phyloP scores from a whole-genome alignment of 1,140 invertebrate genomes.

The Galleria mellonella region DNA sequence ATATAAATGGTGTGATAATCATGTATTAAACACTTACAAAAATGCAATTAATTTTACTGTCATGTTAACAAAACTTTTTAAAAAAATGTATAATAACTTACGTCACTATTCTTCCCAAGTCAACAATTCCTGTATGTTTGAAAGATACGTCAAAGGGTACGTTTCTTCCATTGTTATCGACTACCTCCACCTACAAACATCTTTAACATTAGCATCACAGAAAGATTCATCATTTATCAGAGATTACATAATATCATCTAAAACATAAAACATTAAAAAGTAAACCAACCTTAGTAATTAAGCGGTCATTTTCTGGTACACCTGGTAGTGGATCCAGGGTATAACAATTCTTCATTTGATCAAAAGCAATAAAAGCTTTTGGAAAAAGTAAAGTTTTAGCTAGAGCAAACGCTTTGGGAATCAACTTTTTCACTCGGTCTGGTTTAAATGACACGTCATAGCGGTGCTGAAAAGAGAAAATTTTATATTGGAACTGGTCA shows the following conservation, averaged over 20 bases:
- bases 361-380: constrained; percentile 39
- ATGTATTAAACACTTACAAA: too few relatives aligned
- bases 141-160: constrained; percentile 40
- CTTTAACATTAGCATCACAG: too few relatives aligned
- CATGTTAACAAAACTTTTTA: too few relatives aligned
- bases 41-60: too few relatives aligned
- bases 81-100: constrained; percentile 18
- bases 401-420: constrained; percentile 26
- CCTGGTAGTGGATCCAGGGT: constrained; percentile 17
- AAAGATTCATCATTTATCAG: too few relatives aligned
- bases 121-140: constrained; percentile 50
- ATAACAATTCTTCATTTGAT: constrained; percentile 59
- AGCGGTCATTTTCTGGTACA: constrained; percentile 20
- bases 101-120: constrained; percentile 30
- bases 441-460: constrained; percentile 54
- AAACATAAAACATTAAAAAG: too few relatives aligned
- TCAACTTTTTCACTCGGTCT: constrained; percentile 47
- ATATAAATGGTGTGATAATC: too few relatives aligned
- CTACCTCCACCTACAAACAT: constrained; percentile 36
- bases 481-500: background rate
- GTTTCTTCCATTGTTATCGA: constrained; percentile 33
- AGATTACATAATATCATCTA: too few relatives aligned
- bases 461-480: constrained; percentile 38
- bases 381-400: constrained; percentile 27
- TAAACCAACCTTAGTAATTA: constrained; percentile 25